phyloP scores from a whole-genome alignment of 1,140 invertebrate genomes.

The Archivesica marissinica region DNA sequence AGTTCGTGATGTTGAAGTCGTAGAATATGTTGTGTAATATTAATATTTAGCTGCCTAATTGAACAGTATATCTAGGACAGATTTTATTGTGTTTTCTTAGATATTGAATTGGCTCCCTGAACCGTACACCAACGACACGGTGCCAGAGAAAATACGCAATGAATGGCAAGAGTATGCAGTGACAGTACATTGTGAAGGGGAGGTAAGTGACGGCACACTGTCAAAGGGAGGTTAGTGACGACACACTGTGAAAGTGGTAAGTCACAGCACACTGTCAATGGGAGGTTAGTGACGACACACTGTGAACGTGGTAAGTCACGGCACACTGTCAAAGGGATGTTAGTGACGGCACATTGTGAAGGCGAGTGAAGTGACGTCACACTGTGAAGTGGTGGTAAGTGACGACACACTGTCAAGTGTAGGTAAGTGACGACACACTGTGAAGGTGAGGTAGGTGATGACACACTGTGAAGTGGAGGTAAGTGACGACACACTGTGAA shows the following conservation, averaged over 20 bases:
- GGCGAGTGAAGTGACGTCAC: no score
- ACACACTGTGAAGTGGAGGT: no score
- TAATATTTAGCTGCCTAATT: background rate
- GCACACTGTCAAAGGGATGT: background rate
- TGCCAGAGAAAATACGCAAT: constrained; percentile 62
- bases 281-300: background rate
- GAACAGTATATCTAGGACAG: background rate
- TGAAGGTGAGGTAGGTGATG: no score
- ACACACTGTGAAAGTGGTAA: constrained; percentile 76
- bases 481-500: no score
- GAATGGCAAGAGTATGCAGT: constrained; percentile 60
- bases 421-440: no score
- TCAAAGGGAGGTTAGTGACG: constrained; percentile 62
- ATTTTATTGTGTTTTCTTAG: constrained; percentile 56
- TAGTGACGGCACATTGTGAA: background rate
- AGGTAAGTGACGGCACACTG: no score
- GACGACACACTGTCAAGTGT: no score
- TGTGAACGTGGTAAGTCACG: background rate
- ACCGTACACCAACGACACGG: constrained; percentile 55
- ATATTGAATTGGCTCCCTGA: constrained; percentile 76
- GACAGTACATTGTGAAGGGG: constrained; percentile 74
- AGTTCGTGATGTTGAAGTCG: no score
- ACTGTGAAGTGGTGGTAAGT: no score
- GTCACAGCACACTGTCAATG: background rate
- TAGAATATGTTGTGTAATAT: background rate